Evolutionary conservation across 2,113 vertebrate species (phyloP).

Genomic region (Eleginops maclovinus): DNA sequence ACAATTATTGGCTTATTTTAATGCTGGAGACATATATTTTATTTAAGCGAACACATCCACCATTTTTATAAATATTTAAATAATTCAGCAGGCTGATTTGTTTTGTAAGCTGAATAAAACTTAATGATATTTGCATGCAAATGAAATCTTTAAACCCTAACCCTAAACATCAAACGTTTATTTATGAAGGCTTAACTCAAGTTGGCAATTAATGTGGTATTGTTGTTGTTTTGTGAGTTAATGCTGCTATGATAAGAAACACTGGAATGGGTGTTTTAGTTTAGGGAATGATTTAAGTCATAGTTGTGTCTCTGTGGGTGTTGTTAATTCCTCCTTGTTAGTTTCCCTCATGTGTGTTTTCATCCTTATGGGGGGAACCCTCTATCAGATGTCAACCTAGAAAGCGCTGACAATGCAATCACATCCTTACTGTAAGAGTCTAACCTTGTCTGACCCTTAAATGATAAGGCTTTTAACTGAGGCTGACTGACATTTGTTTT

Average conservation of each 20-base stretch:
- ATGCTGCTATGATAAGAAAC: neutral
- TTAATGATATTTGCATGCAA: neutral
- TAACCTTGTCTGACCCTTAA: constrained; percentile 36
- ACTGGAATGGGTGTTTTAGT: neutral
- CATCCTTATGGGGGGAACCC: constrained; percentile 43
- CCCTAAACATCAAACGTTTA: neutral
- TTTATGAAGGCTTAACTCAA: neutral
- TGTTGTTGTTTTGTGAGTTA: neutral
- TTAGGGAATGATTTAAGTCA: neutral
- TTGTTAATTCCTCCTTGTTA: constrained; percentile 7
- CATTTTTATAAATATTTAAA: too few relatives aligned
- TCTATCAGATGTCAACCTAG: constrained; percentile 53
- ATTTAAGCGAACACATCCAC: too few relatives aligned
- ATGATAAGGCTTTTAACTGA: constrained; percentile 42
- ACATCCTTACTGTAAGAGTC: constrained; percentile 6
- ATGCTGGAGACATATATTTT: too few relatives aligned
- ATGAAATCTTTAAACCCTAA: neutral
- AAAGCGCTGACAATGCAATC: constrained; percentile 50
- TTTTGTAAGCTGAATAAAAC: neutral
- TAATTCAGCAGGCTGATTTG: too few relatives aligned
- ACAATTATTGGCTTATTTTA: neutral
- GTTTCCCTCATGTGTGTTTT: constrained; percentile 40
- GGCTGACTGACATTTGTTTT: constrained; percentile 4
- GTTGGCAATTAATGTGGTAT: neutral
- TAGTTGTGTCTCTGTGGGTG: neutral